phyloP scores from a whole-genome alignment of 1,140 invertebrate genomes.

The Bombus fervidus region DNA sequence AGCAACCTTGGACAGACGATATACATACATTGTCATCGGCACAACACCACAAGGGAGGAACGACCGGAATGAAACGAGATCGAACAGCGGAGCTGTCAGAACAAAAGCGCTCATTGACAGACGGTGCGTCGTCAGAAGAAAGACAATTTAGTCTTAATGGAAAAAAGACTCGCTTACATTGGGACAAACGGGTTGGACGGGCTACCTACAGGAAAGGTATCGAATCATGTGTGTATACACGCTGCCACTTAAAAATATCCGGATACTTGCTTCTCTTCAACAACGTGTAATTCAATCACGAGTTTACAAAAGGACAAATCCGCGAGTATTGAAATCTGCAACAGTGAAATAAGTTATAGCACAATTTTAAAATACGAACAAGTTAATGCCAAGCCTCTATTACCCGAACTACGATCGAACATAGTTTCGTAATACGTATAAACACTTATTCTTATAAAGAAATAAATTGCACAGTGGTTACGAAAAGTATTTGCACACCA shows the following conservation, averaged over 20 bases:
- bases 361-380: too few species aligned
- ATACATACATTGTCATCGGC: not conserved
- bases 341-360: too few species aligned
- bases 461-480: too few species aligned
- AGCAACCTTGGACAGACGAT: not conserved
- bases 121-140: slow-evolving; percentile 1
- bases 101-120: slow-evolving; percentile 35
- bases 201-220: slow-evolving; percentile 5
- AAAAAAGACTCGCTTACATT: slow-evolving; percentile 43
- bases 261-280: not conserved
- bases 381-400: too few species aligned
- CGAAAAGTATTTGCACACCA: too few species aligned
- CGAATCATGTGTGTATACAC: not conserved
- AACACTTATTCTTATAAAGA: too few species aligned
- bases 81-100: not conserved
- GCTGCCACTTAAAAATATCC: not conserved
- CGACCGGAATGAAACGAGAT: slow-evolving; percentile 5
- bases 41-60: not conserved
- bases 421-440: too few species aligned
- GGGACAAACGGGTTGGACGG: slow-evolving; percentile 35
- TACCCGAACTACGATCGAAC: too few species aligned
- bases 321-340: too few species aligned
- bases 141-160: slow-evolving; percentile 39
- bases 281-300: not conserved
- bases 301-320: too few species aligned